Percentiles rank a stretch among this genome's conserved stretches.
These are phyloP conservation scores for Ectropis grisescens DNA, from an alignment of 1,140 invertebrate species.

Conservation along the genomic window DNA sequence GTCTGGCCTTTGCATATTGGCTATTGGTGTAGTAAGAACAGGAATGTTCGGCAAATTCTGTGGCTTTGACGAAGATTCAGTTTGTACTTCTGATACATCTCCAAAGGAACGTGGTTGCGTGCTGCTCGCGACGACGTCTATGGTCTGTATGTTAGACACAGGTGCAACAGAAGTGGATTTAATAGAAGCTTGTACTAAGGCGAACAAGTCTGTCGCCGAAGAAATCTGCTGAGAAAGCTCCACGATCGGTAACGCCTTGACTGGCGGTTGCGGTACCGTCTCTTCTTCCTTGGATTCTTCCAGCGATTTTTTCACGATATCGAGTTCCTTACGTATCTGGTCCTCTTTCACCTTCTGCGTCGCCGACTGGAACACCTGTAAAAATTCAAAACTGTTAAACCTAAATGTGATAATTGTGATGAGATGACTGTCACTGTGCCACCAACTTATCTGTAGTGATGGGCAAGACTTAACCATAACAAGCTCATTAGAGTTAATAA, in stretches of 20 bases:
- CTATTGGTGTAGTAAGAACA: background rate
- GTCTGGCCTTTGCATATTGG: background rate
- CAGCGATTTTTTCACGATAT: conserved; percentile 55
- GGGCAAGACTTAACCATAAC: too few species aligned
- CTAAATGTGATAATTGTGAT: too few species aligned
- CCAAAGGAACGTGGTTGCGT: conserved; percentile 43
- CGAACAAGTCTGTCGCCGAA: conserved; percentile 45
- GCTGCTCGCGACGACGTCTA: conserved; percentile 27
- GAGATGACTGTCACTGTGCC: too few species aligned
- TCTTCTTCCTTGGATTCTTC: conserved; percentile 37
- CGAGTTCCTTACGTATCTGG: conserved; percentile 58
- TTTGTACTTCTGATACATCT: conserved; percentile 32
- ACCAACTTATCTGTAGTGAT: too few species aligned
- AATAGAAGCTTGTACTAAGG: conserved; percentile 43
- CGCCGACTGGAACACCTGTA: conserved; percentile 48
- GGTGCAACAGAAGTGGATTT: conserved; percentile 19
- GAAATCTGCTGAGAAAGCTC: conserved; percentile 24
- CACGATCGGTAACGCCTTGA: conserved; percentile 1
- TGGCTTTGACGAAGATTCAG: background rate
- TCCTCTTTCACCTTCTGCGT: conserved; percentile 56
- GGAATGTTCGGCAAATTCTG: background rate
- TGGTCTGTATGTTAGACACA: conserved; percentile 3
- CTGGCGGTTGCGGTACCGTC: conserved; percentile 1
- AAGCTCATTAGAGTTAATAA: too few species aligned
- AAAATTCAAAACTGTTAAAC: too few species aligned